Evolutionary conservation across 53 echinoderm and acorn worm genomes (phyloP).

Genomic region (Mesocentrotus franciscanus): DNA sequence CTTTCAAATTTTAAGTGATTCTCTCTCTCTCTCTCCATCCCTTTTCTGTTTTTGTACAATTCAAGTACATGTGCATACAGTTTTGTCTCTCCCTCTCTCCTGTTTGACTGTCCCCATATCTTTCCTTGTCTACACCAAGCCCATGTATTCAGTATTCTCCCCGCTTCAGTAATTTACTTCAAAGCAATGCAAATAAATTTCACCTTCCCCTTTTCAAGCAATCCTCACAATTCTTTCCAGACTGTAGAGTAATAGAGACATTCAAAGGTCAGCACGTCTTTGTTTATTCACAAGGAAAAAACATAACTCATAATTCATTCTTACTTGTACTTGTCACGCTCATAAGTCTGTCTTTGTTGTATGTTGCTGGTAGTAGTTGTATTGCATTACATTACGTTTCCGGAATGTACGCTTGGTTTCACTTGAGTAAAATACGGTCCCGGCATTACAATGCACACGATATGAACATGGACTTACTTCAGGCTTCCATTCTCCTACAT

Average conservation of each 20-base stretch:
- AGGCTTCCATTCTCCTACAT: constrained; percentile 4
- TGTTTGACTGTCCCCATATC: background rate
- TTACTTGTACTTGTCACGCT: background rate
- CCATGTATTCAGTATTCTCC: background rate
- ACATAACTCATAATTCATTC: background rate
- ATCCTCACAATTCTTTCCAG: background rate
- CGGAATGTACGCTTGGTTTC: background rate
- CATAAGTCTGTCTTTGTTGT: background rate
- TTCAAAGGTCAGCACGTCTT: background rate
- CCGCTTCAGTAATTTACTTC: background rate
- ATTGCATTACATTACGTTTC: background rate
- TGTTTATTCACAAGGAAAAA: constrained; percentile 20
- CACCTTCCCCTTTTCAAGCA: background rate
- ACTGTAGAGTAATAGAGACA: background rate
- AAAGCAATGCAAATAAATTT: background rate
- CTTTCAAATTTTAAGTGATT: background rate
- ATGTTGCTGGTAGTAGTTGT: constrained; percentile 42
- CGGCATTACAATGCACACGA: background rate
- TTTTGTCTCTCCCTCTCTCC: background rate
- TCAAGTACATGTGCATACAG: background rate
- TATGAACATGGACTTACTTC: constrained; percentile 32
- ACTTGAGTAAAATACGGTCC: background rate
- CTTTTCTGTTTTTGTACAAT: background rate
- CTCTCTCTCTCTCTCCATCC: background rate
- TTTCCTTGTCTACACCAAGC: background rate